These are phyloP conservation scores for Barypeithes pellucidus DNA, from an alignment of 2,888 invertebrate species.

Conservation along the genomic window DNA sequence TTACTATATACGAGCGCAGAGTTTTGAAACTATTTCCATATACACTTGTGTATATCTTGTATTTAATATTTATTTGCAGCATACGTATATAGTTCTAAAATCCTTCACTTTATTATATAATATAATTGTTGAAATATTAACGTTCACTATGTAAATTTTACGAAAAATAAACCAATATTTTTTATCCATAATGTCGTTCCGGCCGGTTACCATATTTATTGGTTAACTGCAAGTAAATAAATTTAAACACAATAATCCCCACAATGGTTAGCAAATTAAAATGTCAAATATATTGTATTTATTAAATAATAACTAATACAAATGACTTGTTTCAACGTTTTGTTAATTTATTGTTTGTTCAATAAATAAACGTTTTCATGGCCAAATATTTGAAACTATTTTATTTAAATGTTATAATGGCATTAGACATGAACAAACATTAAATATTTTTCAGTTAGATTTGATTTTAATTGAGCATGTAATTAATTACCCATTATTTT, in stretches of 20 bases:
- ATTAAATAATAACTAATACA: slow-evolving; percentile 13
- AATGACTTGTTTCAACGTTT: background rate
- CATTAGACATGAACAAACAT: too few relatives aligned
- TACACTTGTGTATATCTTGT: too few relatives aligned
- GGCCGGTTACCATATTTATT: slow-evolving; percentile 6
- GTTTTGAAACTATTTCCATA: too few relatives aligned
- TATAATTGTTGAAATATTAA: background rate
- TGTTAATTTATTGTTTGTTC: slow-evolving; percentile 3
- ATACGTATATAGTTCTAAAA: too few relatives aligned
- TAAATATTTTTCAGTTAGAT: too few relatives aligned
- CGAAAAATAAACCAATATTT: slow-evolving; percentile 1
- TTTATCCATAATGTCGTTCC: background rate
- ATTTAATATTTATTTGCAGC: too few relatives aligned
- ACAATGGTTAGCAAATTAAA: slow-evolving; percentile 11
- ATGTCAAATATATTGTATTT: slow-evolving; percentile 14
- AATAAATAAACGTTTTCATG: slow-evolving; percentile 16
- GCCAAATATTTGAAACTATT: slow-evolving; percentile 3
- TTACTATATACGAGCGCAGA: too few relatives aligned
- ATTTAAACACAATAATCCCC: slow-evolving; percentile 6
- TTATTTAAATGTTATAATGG: too few relatives aligned
- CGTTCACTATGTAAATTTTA: background rate
- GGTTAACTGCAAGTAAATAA: slow-evolving; percentile 8
- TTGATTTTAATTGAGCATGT: too few relatives aligned
- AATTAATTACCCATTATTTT: too few relatives aligned
- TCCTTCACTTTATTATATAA: too few relatives aligned